Base-by-base conservation (phyloP, 1,140 invertebrate species). In the Idris sp. region DNA sequence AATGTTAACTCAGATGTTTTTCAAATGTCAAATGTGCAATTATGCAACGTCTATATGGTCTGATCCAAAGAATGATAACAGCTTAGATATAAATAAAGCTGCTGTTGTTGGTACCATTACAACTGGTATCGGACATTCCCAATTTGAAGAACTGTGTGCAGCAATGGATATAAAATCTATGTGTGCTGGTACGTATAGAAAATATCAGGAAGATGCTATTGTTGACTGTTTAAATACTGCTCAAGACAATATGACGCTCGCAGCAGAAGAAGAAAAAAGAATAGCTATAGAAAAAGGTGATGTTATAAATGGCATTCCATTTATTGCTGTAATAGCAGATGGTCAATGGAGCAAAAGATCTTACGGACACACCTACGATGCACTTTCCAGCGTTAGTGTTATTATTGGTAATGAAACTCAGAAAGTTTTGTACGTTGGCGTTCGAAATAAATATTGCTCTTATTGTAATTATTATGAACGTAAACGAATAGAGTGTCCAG, bases 271-370 rank as follows among this genome's bases (percentile, higher is more conserved):
- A 62, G 83, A 85, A 77, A 51, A 38, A 38, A 30, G 61, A 26
- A 15, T 79, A 14, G 83, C 83, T 6, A 74, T 75, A 19, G 22
- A 77, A 35, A 33, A 65, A 31, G 79, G 68, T 2, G 48, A 76
- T 58, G 40, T 78, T 41, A 68, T 56, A 14, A 59, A 82, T 33
- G 78, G 79, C 7, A 68, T 78, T 43, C 78, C 79, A 4, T 76
- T 28, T 11, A 83, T 83, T 13, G 53, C 56, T 0, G 83, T 86
- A 9, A 38, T 79, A 10, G 78, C 61, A 2, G 85, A 87, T 62
- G 82, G 81, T 18, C 56, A 36, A 36, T 36, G 35, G 35, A 16
- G 35, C 0, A 84, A 81, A 54, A 41, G 83, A 38, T 78, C 76
- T 11, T 86, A 83, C 31, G 72, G 68, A 2, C 40, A 51, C 9